A percentile compares a stretch with the other conserved stretches of the same genome.
Evolutionary conservation across 2,888 invertebrate species (phyloP).

Genomic region (Microctonus brassicae): DNA sequence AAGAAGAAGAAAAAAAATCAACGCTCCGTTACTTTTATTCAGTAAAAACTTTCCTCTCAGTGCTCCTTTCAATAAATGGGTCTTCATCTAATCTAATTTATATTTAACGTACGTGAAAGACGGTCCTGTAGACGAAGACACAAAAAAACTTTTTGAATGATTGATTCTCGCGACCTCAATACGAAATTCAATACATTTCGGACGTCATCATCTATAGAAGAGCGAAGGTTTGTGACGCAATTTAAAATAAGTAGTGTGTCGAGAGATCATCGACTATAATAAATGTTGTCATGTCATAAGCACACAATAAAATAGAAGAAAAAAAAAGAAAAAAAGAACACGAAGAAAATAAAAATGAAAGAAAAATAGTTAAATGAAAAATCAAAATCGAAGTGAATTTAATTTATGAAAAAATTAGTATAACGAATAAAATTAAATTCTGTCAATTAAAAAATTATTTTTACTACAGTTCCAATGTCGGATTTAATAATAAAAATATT

Average conservation of each 20-base stretch:
- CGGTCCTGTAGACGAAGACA: constrained; percentile 42
- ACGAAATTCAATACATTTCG: constrained; percentile 10
- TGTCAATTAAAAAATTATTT: too few relatives aligned
- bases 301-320: constrained; percentile 26
- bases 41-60: neutral
- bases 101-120: constrained; percentile 61
- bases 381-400: too few relatives aligned
- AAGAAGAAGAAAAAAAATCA: neutral
- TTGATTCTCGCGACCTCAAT: too few relatives aligned
- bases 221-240: constrained; percentile 39
- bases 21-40: neutral
- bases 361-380: too few relatives aligned
- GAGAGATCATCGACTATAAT: constrained; percentile 54
- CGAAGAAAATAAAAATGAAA: too few relatives aligned
- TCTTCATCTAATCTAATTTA: constrained; percentile 64
- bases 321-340: neutral
- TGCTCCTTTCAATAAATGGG: constrained; percentile 44
- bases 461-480: too few relatives aligned
- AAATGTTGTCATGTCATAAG: constrained; percentile 48
- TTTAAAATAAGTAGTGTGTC: constrained; percentile 52
- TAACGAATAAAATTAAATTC: too few relatives aligned
- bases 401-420: too few relatives aligned
- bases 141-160: constrained; percentile 64
- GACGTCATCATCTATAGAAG: constrained; percentile 4
- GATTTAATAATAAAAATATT: too few relatives aligned